Conservation (phyloP, 2,797 vertebrate genomes). For the Coregonus ussuriensis region DNA sequence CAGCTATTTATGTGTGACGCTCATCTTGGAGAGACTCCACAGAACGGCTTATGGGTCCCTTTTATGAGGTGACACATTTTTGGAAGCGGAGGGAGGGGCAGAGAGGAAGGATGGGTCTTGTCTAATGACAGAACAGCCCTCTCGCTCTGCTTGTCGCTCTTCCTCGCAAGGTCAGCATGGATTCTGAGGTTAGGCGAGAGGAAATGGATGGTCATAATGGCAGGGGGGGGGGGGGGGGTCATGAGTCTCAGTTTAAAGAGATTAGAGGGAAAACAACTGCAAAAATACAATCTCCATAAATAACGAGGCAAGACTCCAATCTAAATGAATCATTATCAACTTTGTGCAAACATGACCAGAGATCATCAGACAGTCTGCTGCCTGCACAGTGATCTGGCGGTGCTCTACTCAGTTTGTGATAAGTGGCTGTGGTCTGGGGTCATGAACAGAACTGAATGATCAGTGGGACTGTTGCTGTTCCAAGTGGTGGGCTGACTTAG, state of each 20-base stretch:
- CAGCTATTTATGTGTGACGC: conserved; percentile 33
- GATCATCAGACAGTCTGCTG: not conserved
- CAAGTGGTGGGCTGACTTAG: conserved; percentile 9
- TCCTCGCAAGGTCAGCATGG: not conserved
- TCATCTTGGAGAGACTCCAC: conserved; percentile 14
- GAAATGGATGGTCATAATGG: not conserved
- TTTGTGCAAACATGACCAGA: not conserved
- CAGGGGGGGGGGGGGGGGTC: not conserved
- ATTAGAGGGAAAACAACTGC: not conserved
- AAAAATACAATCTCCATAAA: not conserved
- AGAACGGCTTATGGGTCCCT: conserved; percentile 13
- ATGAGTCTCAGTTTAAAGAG: not conserved
- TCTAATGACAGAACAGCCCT: conserved; percentile 2
- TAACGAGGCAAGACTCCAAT: not conserved
- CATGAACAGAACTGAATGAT: not conserved
- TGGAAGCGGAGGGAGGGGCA: not conserved
- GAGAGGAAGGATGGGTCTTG: not conserved
- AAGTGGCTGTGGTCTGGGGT: conserved; percentile 2
- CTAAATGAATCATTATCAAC: not conserved
- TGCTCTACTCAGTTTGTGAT: not conserved
- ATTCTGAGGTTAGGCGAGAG: not conserved
- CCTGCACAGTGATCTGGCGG: not conserved
- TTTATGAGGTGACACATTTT: conserved; percentile 27
- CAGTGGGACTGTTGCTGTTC: not conserved
- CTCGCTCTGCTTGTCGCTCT: not conserved